Conservation (phyloP, 2,888 invertebrate genomes). For the Strigamia transsilvanica region DNA sequence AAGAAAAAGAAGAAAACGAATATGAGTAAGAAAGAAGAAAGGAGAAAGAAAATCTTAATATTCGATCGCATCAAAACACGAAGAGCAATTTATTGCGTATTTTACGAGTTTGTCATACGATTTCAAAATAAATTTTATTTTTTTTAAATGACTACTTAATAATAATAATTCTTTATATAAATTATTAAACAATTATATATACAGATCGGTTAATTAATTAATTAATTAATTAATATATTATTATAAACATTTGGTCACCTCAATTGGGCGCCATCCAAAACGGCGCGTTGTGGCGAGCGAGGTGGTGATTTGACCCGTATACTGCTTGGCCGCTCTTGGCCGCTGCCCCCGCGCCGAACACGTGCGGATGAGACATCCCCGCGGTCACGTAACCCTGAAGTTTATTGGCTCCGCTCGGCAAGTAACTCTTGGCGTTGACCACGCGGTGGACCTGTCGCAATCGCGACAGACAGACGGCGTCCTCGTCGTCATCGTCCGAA, state of each 20-base stretch:
- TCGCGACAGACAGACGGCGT: background rate
- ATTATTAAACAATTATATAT: conserved; percentile 2
- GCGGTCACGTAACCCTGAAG: background rate
- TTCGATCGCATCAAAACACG: background rate
- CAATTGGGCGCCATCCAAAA: conserved; percentile 52
- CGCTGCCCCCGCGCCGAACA: background rate
- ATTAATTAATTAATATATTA: background rate
- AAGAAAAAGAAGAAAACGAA: too few species aligned
- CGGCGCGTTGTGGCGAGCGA: conserved; percentile 16
- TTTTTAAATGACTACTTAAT: background rate
- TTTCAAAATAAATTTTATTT: background rate
- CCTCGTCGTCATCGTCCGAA: conserved; percentile 50
- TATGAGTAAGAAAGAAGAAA: background rate
- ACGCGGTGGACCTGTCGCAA: conserved; percentile 5
- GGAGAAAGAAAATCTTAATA: background rate
- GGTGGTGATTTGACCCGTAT: conserved; percentile 50
- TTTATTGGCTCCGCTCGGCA: background rate
- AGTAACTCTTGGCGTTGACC: conserved; percentile 1
- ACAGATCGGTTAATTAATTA: background rate
- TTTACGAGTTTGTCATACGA: background rate
- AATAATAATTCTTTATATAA: background rate
- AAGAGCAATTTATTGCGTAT: background rate
- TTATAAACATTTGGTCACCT: background rate
- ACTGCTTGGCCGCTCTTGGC: conserved; percentile 3
- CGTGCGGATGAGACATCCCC: background rate